Evolutionary conservation across 37 sponge, comb jelly and placozoan species (phyloP), one percentile per base, ranked within the genome.

Genomic region (Crambe crambe): DNA sequence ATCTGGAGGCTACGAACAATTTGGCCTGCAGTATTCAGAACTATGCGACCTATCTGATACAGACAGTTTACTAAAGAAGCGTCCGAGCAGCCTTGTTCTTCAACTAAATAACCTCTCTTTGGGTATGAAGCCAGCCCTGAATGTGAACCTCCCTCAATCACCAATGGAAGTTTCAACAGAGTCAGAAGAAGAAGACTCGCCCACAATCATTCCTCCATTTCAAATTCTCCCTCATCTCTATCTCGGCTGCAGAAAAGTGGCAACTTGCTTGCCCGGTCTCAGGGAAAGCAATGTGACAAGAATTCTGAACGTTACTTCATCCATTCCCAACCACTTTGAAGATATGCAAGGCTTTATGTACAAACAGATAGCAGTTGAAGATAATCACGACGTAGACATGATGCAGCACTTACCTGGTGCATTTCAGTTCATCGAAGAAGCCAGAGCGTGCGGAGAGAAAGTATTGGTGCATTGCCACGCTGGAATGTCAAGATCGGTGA

Each of bases 381-480:
- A 96, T 61, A 63, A 80, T 0, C 79, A 80, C 42, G 69, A 92
- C 34, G 91, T 87, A 2, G 77, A 96, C 58, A 81, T 96, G 64
- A 42, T 83, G 2, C 34, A 81, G 43, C 82, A 89, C 58, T 79
- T 96, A 35, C 72, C 81, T 27, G 83, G 82, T 10, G 97, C 97
- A 0, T 87, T 96, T 65, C 60, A 58, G 42, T 96, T 96, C 59
- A 96, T 96, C 37, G 97, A 93, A 56, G 73, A 85, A 31, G 94
- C 92, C 17, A 76, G 89, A 30, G 23, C 35, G 25, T 51, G 40
- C 8, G 81, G 78, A 10, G 89, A 91, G 66, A 83, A 76, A 62
- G 92, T 96, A 3, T 67, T 96, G 31, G 97, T 96, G 0, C 97
- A 96, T 78, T 96, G 97, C 68, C 83, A 88, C 27, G 97, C 94